Percentiles rank a stretch among this genome's conserved stretches.
These are phyloP conservation scores for Periphyllus acericola DNA, from an alignment of 2,888 invertebrate species.

Conservation along the genomic window DNA sequence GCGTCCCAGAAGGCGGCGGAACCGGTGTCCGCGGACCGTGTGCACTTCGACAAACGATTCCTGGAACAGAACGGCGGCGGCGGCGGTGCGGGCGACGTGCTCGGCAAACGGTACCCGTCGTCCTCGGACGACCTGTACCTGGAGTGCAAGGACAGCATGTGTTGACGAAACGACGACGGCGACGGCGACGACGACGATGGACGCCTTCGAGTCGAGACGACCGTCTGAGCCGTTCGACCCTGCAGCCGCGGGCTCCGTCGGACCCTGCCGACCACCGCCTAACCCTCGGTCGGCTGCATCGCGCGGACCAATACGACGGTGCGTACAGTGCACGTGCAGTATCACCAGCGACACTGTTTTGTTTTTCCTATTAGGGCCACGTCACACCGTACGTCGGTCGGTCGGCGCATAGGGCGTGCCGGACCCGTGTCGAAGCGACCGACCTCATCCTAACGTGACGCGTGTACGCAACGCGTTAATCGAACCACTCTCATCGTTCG, in stretches of 20 bases:
- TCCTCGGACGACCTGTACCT: slow-evolving; percentile 67
- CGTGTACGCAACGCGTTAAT: no score
- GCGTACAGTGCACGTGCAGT: not conserved
- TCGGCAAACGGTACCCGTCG: slow-evolving; percentile 68
- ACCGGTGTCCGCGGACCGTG: slow-evolving; percentile 68
- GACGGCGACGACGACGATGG: slow-evolving; percentile 69
- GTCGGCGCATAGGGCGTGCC: no score
- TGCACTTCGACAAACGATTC: slow-evolving; percentile 71
- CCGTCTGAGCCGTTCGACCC: slow-evolving; percentile 15
- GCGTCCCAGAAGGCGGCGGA: slow-evolving; percentile 70
- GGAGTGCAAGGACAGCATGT: slow-evolving; percentile 75
- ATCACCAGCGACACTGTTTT: not conserved
- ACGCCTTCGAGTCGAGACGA: slow-evolving; percentile 36
- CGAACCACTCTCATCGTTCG: no score
- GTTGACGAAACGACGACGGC: slow-evolving; percentile 72
- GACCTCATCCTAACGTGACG: no score
- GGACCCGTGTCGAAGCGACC: no score
- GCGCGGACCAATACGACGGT: no score
- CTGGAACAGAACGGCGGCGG: slow-evolving; percentile 70
- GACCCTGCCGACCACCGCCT: not conserved
- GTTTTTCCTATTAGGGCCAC: no score
- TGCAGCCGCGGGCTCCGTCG: no score
- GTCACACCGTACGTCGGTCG: no score
- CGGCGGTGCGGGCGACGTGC: slow-evolving; percentile 71
- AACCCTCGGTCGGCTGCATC: not conserved